Percentiles rank a stretch among this genome's conserved stretches.
These are phyloP conservation scores for Mus spretus DNA, from an alignment of 2,797 vertebrate species.

Conservation along the genomic window DNA sequence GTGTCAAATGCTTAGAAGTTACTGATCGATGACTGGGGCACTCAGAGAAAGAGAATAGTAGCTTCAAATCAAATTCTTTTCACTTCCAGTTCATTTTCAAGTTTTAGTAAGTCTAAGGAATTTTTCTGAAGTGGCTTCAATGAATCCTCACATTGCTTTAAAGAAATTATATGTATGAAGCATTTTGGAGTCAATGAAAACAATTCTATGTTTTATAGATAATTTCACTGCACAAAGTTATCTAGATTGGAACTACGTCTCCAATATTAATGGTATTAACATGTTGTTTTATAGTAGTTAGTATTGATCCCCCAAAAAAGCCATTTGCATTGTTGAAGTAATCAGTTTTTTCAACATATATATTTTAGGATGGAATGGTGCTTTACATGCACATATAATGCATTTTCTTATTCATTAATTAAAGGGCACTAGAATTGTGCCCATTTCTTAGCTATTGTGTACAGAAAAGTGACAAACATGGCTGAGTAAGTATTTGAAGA, in stretches of 20 bases:
- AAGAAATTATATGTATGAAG: background rate
- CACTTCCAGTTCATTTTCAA: background rate
- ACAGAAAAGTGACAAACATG: background rate
- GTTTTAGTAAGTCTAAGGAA: background rate
- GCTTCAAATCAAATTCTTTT: background rate
- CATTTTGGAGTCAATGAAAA: background rate
- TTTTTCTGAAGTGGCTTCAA: background rate
- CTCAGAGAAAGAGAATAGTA: background rate
- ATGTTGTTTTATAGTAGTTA: background rate
- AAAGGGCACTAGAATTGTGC: too few relatives aligned
- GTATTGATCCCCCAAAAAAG: background rate
- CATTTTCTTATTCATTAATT: background rate
- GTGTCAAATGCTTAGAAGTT: background rate
- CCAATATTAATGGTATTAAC: background rate
- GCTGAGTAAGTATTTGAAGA: background rate
- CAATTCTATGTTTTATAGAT: conserved; percentile 36
- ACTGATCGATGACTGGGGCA: background rate
- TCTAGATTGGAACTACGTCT: background rate
- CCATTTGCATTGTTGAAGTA: background rate
- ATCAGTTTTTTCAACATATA: background rate
- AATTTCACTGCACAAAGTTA: conserved; percentile 18
- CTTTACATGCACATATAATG: background rate
- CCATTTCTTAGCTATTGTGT: background rate
- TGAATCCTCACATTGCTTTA: background rate
- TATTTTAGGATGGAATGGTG: background rate